Evolutionary conservation across 2,888 invertebrate species (phyloP), one percentile per base, ranked within the genome.

Genomic region (Sympetrum striolatum): DNA sequence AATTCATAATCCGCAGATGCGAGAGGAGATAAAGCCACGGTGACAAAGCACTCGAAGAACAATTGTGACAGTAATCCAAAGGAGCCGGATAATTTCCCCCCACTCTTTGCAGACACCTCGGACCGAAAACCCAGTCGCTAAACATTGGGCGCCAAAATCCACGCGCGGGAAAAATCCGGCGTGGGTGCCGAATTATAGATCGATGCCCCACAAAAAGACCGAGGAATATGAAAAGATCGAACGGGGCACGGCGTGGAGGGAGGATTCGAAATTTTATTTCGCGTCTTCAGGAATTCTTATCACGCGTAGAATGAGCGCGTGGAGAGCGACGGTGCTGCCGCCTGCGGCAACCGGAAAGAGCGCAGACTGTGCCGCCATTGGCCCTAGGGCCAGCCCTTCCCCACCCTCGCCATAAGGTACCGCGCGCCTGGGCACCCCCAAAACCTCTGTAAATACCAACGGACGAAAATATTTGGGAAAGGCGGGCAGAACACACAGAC

Each of bases 391-490:
- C 58, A 12, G 73, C 37, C n/a, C n/a, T 60, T 35, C 44, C 48
- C 25, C 60, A 86, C 35, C 35, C 82, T 86, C 39, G 18, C 60
- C 86, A 86, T 86, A 86, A 86, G 64, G 86, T 64, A 60, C 60
- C 86, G 64, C 58, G 64, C 86, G 64, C 35, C 86, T 86, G 60
- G 60, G 60, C 58, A 86, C 86, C 60, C 86, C 86, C 60, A 60
- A 73, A 73, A 73, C 73, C 37, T 86, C 86, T 86, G 86, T 86
- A 86, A 86, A 86, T 86, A 86, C 22, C 86, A 37, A 10, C 35
- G 86, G 64, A 86, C 86, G 86, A 86, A 86, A 86, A 86, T 86
- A 86, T 86, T 86, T 86, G 86, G 86, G 60, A 60, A 86, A 86
- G 86, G 86, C 86, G 86, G 86, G 35, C 60, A 86, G 86, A 86